Conservation (phyloP, 1,140 invertebrate species). For the Eupristina koningsbergeri region DNA sequence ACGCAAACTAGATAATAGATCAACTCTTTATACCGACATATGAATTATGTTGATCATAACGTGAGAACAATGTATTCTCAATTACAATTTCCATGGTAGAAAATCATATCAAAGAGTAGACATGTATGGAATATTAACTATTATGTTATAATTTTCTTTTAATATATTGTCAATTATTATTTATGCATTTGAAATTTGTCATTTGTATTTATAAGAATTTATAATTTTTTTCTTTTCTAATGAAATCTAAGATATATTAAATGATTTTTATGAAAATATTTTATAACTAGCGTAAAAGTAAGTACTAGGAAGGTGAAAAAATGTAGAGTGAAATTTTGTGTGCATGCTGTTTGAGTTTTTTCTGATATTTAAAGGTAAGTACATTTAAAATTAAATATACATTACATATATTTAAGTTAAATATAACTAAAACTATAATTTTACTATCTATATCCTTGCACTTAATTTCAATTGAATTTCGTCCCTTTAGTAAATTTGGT, state of each 20-base stretch:
- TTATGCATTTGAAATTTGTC: too few relatives aligned
- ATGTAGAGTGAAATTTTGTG: background rate
- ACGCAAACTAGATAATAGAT: background rate
- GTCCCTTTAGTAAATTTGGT: background rate
- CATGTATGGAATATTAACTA: background rate
- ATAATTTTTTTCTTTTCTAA: too few relatives aligned
- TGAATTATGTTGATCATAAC: slow-evolving; percentile 13
- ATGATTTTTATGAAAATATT: too few relatives aligned
- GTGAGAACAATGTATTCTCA: background rate
- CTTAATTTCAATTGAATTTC: background rate
- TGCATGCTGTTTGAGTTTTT: background rate
- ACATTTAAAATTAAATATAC: background rate
- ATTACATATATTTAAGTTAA: background rate
- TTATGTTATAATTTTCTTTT: background rate
- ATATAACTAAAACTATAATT: background rate
- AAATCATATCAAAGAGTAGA: background rate
- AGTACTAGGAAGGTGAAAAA: background rate
- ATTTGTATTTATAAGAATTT: too few relatives aligned
- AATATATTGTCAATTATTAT: too few relatives aligned
- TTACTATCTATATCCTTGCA: background rate
- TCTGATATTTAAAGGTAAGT: slow-evolving; percentile 21
- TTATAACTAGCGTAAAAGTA: background rate
- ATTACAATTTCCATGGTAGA: background rate
- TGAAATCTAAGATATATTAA: too few relatives aligned
- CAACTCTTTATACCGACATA: background rate